Evolutionary conservation across 1,140 invertebrate species (phyloP).

Genomic region (Drosophila pachea): DNA sequence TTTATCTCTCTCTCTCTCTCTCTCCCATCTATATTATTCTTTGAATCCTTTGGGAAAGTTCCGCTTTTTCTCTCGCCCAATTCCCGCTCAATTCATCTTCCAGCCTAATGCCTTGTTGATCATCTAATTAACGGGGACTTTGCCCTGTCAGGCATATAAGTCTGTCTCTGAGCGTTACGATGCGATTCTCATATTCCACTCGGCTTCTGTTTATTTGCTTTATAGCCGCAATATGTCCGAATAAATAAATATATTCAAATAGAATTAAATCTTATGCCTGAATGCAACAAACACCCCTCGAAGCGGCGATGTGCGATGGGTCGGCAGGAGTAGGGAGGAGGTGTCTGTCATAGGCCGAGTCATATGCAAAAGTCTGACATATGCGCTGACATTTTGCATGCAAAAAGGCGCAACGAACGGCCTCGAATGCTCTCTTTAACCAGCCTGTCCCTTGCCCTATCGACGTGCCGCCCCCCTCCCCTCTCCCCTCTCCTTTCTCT

Average conservation of each 20-base stretch:
- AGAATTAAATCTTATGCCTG: slow-evolving; percentile 22
- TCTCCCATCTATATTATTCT: too few species aligned
- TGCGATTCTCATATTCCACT: too few species aligned
- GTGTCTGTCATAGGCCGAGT: slow-evolving; percentile 18
- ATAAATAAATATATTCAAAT: slow-evolving; percentile 45
- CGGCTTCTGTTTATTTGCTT: slow-evolving; percentile 2
- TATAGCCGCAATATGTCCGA: slow-evolving; percentile 29
- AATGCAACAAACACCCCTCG: slow-evolving; percentile 38
- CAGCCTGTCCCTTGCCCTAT: not conserved
- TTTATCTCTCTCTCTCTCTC: too few species aligned
- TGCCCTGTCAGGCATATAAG: too few species aligned
- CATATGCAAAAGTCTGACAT: slow-evolving; percentile 74
- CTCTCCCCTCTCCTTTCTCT: slow-evolving; percentile 5
- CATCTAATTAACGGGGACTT: too few species aligned
- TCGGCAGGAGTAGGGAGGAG: not conserved
- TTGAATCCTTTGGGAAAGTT: too few species aligned
- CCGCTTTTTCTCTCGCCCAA: too few species aligned
- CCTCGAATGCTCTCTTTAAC: slow-evolving; percentile 41
- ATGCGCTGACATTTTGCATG: slow-evolving; percentile 77
- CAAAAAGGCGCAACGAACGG: slow-evolving; percentile 66
- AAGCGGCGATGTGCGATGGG: not conserved
- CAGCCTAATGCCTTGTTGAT: too few species aligned
- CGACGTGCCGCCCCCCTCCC: too few species aligned
- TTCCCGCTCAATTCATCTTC: too few species aligned
- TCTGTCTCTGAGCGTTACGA: too few species aligned